Evolutionary conservation across 2,797 vertebrate genomes (phyloP).

Genomic region (Danio albolineatus): DNA sequence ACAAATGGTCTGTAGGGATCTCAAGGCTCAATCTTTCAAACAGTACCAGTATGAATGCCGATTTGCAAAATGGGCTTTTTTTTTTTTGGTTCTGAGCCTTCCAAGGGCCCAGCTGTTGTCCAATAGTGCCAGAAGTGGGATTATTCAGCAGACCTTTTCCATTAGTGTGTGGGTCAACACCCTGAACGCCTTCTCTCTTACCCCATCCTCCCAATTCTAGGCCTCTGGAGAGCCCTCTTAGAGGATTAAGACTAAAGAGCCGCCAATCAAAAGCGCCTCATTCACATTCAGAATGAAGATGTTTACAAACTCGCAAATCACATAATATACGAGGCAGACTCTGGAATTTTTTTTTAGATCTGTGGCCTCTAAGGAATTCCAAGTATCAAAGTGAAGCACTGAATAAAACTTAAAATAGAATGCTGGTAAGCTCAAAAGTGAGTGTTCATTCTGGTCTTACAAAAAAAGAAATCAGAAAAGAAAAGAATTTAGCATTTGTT

Average conservation of each 20-base stretch:
- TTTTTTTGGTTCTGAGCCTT: constrained; percentile 39
- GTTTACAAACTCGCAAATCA: constrained; percentile 45
- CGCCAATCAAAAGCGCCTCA: constrained; percentile 41
- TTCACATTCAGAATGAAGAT: constrained; percentile 39
- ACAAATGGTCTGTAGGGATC: constrained; percentile 53
- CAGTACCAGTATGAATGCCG: constrained; percentile 14
- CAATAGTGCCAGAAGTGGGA: constrained; percentile 42
- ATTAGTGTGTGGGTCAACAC: constrained; percentile 51
- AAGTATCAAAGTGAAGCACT: constrained; percentile 5
- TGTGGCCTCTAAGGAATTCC: constrained; percentile 10
- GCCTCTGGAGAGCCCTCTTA: constrained; percentile 44
- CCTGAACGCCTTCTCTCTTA: constrained; percentile 40
- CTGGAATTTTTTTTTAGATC: neutral
- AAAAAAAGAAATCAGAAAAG: constrained; percentile 19
- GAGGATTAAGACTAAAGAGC: constrained; percentile 48
- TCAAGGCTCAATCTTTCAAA: constrained; percentile 41
- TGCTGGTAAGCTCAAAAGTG: neutral
- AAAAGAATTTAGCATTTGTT: neutral
- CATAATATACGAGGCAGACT: constrained; percentile 13
- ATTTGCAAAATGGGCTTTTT: constrained; percentile 29
- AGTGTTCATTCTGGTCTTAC: neutral
- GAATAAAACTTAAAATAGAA: constrained; percentile 10
- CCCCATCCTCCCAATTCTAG: constrained; percentile 25
- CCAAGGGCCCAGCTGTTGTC: constrained; percentile 51
- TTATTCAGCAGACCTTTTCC: constrained; percentile 52